Conservation (phyloP, 2,888 invertebrate genomes). For the Geophilus truncorum region DNA sequence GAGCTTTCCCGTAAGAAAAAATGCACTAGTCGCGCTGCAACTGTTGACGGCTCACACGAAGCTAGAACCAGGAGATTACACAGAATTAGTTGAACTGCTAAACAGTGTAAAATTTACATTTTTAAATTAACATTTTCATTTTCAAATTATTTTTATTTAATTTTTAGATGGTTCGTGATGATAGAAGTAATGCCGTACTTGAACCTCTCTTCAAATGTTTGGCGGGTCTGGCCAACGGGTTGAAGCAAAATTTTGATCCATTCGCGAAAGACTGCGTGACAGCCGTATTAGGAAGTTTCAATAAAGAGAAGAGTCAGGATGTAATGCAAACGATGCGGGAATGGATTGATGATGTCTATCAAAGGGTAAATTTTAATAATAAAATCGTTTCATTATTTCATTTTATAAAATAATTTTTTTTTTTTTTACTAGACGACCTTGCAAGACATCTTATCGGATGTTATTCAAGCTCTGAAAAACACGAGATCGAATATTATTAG, state of each 20-base stretch:
- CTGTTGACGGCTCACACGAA: slow-evolving; percentile 69
- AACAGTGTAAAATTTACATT: slow-evolving; percentile 67
- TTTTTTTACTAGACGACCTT: slow-evolving; percentile 60
- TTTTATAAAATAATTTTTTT: background rate
- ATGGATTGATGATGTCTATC: slow-evolving; percentile 73
- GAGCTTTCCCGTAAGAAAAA: slow-evolving; percentile 95
- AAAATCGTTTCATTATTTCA: background rate
- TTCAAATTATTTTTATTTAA: background rate
- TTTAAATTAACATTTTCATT: background rate
- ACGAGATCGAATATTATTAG: too few species aligned
- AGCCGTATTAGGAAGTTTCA: slow-evolving; percentile 88
- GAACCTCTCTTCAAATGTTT: slow-evolving; percentile 79
- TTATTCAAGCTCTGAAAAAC: slow-evolving; percentile 76
- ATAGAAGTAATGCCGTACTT: slow-evolving; percentile 90
- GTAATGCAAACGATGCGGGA: slow-evolving; percentile 83
- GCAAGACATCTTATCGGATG: slow-evolving; percentile 62
- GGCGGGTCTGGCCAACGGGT: slow-evolving; percentile 72
- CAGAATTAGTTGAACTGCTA: slow-evolving; percentile 75
- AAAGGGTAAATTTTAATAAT: slow-evolving; percentile 27
- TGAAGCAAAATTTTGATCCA: slow-evolving; percentile 78
- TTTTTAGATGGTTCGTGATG: slow-evolving; percentile 69
- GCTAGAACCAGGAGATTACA: slow-evolving; percentile 87
- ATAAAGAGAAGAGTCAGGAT: slow-evolving; percentile 89
- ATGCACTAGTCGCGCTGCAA: slow-evolving; percentile 77
- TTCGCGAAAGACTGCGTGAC: slow-evolving; percentile 60